phyloP scores from a whole-genome alignment of 1,140 invertebrate genomes.

The Drosophila sp. region DNA sequence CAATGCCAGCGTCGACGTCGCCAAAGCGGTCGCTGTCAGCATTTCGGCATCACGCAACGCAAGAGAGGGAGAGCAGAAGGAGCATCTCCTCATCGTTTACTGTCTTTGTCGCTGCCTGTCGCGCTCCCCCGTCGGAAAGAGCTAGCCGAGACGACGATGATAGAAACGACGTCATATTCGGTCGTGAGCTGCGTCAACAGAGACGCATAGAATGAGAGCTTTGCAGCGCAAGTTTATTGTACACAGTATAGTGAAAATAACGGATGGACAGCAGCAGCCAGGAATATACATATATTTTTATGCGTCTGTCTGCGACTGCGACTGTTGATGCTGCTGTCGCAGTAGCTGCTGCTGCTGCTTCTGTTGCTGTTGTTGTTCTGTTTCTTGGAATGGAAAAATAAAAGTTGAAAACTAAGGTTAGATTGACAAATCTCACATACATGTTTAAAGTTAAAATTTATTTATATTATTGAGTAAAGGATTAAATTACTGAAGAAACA shows the following conservation, averaged over 20 bases:
- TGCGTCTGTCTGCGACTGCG: slow-evolving; percentile 35
- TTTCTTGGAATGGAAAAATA: neutral
- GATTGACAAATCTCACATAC: neutral
- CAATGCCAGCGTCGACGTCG: slow-evolving; percentile 32
- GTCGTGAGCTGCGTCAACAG: slow-evolving; percentile 3
- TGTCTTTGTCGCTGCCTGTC: slow-evolving; percentile 13
- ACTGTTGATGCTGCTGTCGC: slow-evolving; percentile 43
- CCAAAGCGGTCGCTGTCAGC: neutral
- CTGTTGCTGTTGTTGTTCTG: slow-evolving; percentile 1
- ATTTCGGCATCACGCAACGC: slow-evolving; percentile 1
- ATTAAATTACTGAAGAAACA: neutral
- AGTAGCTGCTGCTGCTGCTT: neutral
- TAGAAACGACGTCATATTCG: slow-evolving; percentile 56
- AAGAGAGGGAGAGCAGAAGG: slow-evolving; percentile 23
- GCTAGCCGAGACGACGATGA: slow-evolving; percentile 39
- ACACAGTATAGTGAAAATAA: slow-evolving; percentile 32
- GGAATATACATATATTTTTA: slow-evolving; percentile 37
- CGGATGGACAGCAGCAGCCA: slow-evolving; percentile 26
- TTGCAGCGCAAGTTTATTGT: slow-evolving; percentile 41
- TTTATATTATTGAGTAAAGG: neutral
- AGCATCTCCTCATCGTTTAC: neutral
- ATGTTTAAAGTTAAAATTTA: neutral
- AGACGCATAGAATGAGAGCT: slow-evolving; percentile 34
- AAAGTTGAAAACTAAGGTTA: slow-evolving; percentile 14
- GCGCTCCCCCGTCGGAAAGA: slow-evolving; percentile 15